Percentiles rank a stretch among this genome's conserved stretches.
Evolutionary conservation across 1,140 invertebrate species (phyloP).

Genomic region (Euglossa dilemma): DNA sequence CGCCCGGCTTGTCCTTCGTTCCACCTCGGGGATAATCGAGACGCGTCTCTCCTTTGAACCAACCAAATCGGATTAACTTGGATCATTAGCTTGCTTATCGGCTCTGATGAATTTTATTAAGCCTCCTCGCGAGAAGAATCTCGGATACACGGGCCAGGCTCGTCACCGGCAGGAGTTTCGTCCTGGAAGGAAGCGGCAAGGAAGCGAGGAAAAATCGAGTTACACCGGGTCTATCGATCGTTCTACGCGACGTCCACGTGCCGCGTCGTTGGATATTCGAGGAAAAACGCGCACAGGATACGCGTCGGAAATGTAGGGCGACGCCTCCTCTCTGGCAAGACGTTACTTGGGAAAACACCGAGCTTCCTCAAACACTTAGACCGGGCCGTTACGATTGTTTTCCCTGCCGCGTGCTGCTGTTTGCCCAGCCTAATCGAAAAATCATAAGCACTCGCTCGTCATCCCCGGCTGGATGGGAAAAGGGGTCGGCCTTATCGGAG

Average conservation of each 20-base stretch:
- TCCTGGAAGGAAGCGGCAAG: background rate
- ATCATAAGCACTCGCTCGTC: conserved; percentile 60
- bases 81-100: conserved; percentile 44
- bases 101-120: conserved; percentile 48
- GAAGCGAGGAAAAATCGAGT: conserved; percentile 11
- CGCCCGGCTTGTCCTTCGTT: background rate
- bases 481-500: conserved; percentile 18
- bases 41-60: conserved; percentile 27
- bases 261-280: conserved; percentile 42
- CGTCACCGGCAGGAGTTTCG: too few relatives aligned
- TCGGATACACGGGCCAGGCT: background rate
- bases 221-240: conserved; percentile 9
- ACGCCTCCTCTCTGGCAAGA: conserved; percentile 22
- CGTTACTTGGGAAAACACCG: conserved; percentile 59
- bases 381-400: conserved; percentile 56
- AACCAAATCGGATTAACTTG: conserved; percentile 41
- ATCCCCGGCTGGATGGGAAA: conserved; percentile 10
- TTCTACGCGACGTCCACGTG: background rate
- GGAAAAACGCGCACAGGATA: background rate
- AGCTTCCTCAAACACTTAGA: conserved; percentile 58
- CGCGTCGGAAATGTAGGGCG: conserved; percentile 41
- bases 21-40: conserved; percentile 16
- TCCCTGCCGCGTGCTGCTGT: conserved; percentile 54
- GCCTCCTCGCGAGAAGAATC: conserved; percentile 17
- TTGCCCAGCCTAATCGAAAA: conserved; percentile 70